These are phyloP conservation scores for Ligdia adustata DNA, from an alignment of 2,888 invertebrate genomes.

Conservation along the genomic window DNA sequence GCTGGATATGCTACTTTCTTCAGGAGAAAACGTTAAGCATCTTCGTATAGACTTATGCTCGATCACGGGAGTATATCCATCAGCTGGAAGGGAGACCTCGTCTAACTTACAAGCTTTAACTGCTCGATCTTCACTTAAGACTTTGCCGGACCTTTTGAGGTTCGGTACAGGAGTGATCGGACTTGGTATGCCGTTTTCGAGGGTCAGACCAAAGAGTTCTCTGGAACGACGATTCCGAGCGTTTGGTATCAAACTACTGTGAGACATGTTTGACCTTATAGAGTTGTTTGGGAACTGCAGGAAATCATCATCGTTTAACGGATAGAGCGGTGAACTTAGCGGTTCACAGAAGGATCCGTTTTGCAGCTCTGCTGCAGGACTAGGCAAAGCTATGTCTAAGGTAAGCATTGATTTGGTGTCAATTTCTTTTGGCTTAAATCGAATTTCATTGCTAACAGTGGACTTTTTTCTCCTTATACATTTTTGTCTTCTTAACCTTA, in stretches of 20 bases:
- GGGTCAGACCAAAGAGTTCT: slow-evolving; percentile 72
- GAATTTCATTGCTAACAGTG: slow-evolving; percentile 70
- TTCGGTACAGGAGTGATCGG: slow-evolving; percentile 76
- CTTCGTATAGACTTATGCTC: slow-evolving; percentile 80
- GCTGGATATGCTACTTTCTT: slow-evolving; percentile 76
- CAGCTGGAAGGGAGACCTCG: slow-evolving; percentile 64
- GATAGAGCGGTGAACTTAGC: slow-evolving; percentile 53
- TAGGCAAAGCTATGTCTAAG: slow-evolving; percentile 74
- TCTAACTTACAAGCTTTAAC: slow-evolving; percentile 80
- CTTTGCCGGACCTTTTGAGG: slow-evolving; percentile 69
- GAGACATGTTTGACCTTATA: slow-evolving; percentile 65
- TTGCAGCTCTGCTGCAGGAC: slow-evolving; percentile 66
- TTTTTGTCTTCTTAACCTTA: slow-evolving; percentile 80
- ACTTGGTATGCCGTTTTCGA: slow-evolving; percentile 80
- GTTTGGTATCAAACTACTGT: slow-evolving; percentile 69
- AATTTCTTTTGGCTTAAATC: slow-evolving; percentile 52
- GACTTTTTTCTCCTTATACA: slow-evolving; percentile 83
- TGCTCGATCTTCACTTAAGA: slow-evolving; percentile 71
- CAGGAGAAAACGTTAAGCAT: slow-evolving; percentile 85
- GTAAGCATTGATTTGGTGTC: slow-evolving; percentile 62
- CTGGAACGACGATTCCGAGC: slow-evolving; percentile 59
- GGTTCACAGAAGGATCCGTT: slow-evolving; percentile 65
- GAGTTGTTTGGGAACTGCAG: slow-evolving; percentile 48
- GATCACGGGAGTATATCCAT: slow-evolving; percentile 71
- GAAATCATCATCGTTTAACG: slow-evolving; percentile 43